Base-by-base conservation (phyloP, 2,888 invertebrate species). In the Philereme transversata region DNA sequence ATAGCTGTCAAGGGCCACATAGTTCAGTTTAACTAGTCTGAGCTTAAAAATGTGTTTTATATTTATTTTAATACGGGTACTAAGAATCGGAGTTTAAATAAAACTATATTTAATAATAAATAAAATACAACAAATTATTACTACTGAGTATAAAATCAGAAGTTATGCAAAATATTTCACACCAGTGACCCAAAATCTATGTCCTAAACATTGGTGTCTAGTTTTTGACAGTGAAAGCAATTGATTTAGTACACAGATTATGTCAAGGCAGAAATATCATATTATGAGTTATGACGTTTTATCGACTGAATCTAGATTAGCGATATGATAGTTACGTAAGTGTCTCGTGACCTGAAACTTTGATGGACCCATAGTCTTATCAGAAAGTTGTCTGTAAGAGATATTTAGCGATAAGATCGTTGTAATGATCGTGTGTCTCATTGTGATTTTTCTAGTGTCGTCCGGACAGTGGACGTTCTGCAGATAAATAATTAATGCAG, bases 241-340 rank as follows among this genome's bases (percentile, higher is more conserved):
- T 48, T 45, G 51, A 55, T 55, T 47, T 47, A 54, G 45, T 4
- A 44, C 38, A 43, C 34, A 52, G 56, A 57, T 61, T 35, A 35
- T 44, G 54, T 44, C 62, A 34, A 51, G 57, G 22, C 43, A 46
- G 33, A 59, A 59, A 49, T 53, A 45, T 49, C 49, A 45, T 22
- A 46, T 51, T 51, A 5, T 62, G 55, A 51, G 55, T 58, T 62
- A 47, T 45, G 51, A 45, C 11, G 11, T 48, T 55, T 51, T 54
- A 58, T 58, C 54, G 5, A 8, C 8, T 10, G 0, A 45, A 58
- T 62, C 58, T 62, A 48, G 62, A 62, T 52, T 43, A 44, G 35
- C 6, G 8, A 40, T 8, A 7, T 0, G 36, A 7, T 7, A 4
- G 5, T 49, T 54, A 47, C 34, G 45, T 55, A 48, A 48, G 36